A percentile compares a stretch with the other conserved stretches of the same genome.
These are phyloP conservation scores for Furnarius figulus DNA, from an alignment of 2,113 vertebrate species.

Conservation along the genomic window DNA sequence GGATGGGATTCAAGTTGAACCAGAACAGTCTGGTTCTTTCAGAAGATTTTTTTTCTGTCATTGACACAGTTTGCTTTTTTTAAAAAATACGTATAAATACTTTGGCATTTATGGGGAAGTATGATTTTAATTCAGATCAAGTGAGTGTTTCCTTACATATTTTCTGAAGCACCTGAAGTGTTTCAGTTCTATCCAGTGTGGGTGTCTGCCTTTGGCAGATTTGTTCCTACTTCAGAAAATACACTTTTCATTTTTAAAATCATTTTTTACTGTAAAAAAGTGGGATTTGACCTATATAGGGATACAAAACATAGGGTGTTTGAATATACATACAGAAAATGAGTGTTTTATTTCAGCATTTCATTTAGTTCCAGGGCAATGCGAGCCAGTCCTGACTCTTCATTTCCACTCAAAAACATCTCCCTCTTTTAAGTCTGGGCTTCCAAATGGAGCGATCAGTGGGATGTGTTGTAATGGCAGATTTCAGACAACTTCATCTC, in stretches of 20 bases:
- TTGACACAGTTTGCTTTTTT: neutral
- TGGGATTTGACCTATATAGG: neutral
- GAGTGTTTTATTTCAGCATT: neutral
- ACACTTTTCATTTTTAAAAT: neutral
- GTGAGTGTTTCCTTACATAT: neutral
- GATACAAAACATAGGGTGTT: neutral
- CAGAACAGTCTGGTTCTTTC: neutral
- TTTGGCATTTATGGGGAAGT: neutral
- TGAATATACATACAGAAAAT: neutral
- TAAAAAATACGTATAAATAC: neutral
- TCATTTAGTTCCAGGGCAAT: neutral
- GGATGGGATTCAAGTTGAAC: neutral
- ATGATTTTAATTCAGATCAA: neutral
- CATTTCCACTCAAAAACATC: neutral
- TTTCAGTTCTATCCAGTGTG: neutral
- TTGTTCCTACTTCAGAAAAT: neutral
- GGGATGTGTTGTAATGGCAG: neutral
- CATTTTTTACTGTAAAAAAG: neutral
- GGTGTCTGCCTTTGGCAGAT: neutral
- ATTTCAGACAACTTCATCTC: neutral
- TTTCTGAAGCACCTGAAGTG: neutral
- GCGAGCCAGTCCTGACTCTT: neutral
- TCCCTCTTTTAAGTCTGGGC: neutral
- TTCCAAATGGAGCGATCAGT: neutral
- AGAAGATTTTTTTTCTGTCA: neutral